These are phyloP conservation scores for Brachyptera putata DNA, from an alignment of 2,888 invertebrate genomes.

Conservation along the genomic window DNA sequence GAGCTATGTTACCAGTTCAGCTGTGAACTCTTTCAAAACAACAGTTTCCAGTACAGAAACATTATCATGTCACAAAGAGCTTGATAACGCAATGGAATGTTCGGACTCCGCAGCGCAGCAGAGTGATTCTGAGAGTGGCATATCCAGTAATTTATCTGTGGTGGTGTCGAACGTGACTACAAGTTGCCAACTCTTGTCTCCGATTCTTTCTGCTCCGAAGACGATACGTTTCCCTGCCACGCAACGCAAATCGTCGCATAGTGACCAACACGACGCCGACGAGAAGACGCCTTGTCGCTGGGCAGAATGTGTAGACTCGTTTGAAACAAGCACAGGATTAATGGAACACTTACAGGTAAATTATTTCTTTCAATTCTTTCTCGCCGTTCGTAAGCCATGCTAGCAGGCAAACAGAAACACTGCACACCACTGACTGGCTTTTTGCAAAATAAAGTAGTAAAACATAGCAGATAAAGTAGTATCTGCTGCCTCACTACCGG, in stretches of 20 bases:
- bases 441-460: no score
- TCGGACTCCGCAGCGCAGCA: neutral
- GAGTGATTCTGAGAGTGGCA: neutral
- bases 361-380: neutral
- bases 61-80: neutral
- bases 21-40: neutral
- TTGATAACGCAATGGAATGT: neutral
- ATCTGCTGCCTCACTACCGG: no score
- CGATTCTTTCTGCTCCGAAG: constrained; percentile 75
- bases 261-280: neutral
- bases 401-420: no score
- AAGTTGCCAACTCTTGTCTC: constrained; percentile 47
- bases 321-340: constrained; percentile 74
- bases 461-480: no score
- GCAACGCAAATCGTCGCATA: constrained; percentile 33
- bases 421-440: no score
- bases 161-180: neutral
- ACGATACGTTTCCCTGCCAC: constrained; percentile 74
- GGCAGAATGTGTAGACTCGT: constrained; percentile 75
- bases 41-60: neutral
- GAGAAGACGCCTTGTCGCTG: constrained; percentile 58
- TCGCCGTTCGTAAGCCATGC: neutral
- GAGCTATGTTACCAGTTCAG: no score
- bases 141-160: neutral
- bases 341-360: constrained; percentile 82